Percentiles rank a stretch among this genome's conserved stretches.
Evolutionary conservation across 2,888 invertebrate genomes (phyloP).

Genomic region (Scrobipalpa atriplicella): DNA sequence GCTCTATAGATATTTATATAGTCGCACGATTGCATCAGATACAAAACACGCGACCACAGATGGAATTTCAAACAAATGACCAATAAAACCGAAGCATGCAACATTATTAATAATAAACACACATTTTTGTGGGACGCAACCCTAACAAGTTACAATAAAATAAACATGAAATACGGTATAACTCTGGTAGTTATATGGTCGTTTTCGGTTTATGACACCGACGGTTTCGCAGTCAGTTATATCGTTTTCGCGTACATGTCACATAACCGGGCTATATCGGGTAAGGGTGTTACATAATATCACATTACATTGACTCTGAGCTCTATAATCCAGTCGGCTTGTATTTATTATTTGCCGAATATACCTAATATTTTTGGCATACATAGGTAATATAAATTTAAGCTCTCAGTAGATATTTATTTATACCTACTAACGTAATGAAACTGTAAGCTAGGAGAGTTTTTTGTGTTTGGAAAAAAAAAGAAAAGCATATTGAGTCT

Average conservation of each 20-base stretch:
- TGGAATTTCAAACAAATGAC: neutral
- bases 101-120: slow-evolving; percentile 23
- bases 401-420: too few relatives aligned
- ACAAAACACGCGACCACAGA: neutral
- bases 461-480: too few relatives aligned
- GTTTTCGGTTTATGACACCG: slow-evolving; percentile 51
- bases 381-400: too few relatives aligned
- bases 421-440: too few relatives aligned
- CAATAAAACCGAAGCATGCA: neutral
- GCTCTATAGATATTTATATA: too few relatives aligned
- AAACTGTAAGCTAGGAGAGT: too few relatives aligned
- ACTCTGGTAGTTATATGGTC: slow-evolving; percentile 44
- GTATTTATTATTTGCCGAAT: neutral
- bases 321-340: neutral
- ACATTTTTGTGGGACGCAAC: slow-evolving; percentile 12
- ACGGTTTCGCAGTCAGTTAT: slow-evolving; percentile 46
- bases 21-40: neutral
- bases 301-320: neutral
- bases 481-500: too few relatives aligned
- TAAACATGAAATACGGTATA: slow-evolving; percentile 51
- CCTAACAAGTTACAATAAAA: slow-evolving; percentile 42
- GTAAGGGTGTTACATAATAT: slow-evolving; percentile 20
- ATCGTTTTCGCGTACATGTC: slow-evolving; percentile 46
- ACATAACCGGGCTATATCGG: slow-evolving; percentile 20
- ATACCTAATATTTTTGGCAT: too few relatives aligned